Evolutionary conservation across 1,140 invertebrate genomes (phyloP), one percentile per base, ranked within the genome.

Genomic region (Hormaphis cornu): DNA sequence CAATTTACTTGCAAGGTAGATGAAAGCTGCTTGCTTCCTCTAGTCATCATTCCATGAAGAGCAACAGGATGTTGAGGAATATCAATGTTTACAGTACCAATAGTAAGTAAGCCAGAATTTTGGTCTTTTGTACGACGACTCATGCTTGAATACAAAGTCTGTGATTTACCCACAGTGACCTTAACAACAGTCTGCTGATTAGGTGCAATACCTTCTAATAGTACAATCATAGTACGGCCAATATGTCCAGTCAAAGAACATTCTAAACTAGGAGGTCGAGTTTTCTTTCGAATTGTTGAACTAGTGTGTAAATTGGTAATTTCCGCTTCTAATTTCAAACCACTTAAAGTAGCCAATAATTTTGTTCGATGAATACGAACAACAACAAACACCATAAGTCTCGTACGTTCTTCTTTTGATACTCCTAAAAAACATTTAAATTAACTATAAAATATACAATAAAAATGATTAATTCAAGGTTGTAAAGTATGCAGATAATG

Each of bases 61-160:
- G 91, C 93, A 0, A 97, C 92, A 0, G 95, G 95, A 82, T 97
- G 95, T 76, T 97, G 94, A 2, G 95, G 95, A 75, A 98, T 95
- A 77, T 97, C 92, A 56, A 97, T 87, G 73, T 91, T 87, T 0
- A 97, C 89, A 35, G 89, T 86, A 0, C 94, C 94, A 52, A 97
- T 84, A 6, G 89, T 92, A 0, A 95, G 77, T 54, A 97, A 80
- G 10, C 89, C 91, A 28, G 90, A 92, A 75, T 95, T 95, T 75
- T 89, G 89, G 74, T 93, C 90, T 76, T 92, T 89, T 69, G 84
- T 82, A 18, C 87, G 82, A 61, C 85, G 85, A 0, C 85, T 87
- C 20, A 91, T 82, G 76, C 87, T 92, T 4, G 91, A 92, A 77
- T 95, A 95, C 10, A 97, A 79, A 7, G 90, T 89, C 75, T 95